phyloP scores from a whole-genome alignment of 1,140 invertebrate species.

The Trinorchestia longiramus region DNA sequence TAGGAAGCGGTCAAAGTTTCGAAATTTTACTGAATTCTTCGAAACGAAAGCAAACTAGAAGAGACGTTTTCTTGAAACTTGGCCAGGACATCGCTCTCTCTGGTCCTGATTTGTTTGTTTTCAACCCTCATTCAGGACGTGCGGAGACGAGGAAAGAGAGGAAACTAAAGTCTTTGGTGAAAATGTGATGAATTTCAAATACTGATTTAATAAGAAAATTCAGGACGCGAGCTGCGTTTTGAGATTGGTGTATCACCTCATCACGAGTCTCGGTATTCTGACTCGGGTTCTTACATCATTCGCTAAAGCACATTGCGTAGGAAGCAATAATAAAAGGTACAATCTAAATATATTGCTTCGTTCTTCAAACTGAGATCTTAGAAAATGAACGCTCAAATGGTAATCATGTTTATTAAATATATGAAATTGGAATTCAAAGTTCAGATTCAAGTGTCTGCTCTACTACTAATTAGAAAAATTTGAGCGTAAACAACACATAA shows the following conservation, averaged over 20 bases:
- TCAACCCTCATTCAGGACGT: neutral
- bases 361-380: too few relatives aligned
- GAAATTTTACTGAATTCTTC: slow-evolving; percentile 43
- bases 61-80: slow-evolving; percentile 45
- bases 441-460: too few relatives aligned
- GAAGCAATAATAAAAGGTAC: neutral
- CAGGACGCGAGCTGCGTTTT: neutral
- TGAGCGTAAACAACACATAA: too few relatives aligned
- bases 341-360: too few relatives aligned
- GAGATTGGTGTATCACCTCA: neutral
- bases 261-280: neutral
- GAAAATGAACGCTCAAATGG: too few relatives aligned
- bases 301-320: neutral
- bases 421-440: too few relatives aligned
- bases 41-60: slow-evolving; percentile 40
- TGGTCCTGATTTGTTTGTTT: neutral
- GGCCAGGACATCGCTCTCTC: neutral
- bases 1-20: slow-evolving; percentile 25
- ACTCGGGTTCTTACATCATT: neutral
- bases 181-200: neutral
- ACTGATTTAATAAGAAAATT: neutral
- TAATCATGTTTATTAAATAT: too few relatives aligned
- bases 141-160: neutral
- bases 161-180: neutral
- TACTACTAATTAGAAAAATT: too few relatives aligned